Evolutionary conservation across 2,797 vertebrate species (phyloP).

Genomic region (Pseudochaenichthys georgianus): DNA sequence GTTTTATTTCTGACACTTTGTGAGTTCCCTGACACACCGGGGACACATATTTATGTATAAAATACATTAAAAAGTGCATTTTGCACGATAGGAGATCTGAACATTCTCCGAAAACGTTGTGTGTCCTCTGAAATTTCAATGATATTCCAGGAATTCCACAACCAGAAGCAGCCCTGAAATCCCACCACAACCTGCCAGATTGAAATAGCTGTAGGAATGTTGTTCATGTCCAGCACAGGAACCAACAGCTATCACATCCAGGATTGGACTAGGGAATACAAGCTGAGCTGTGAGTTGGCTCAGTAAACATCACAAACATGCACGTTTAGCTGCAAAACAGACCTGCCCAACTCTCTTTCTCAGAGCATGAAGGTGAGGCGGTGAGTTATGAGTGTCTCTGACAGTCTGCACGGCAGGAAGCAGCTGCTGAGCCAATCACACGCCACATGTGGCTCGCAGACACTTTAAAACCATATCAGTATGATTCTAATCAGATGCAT

Average conservation of each 20-base stretch:
- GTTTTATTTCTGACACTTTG: no score
- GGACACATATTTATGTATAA: no score
- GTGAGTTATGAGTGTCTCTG: neutral
- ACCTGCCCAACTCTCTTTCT: neutral
- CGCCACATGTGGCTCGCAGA: slow-evolving; percentile 52
- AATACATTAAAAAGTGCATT: no score
- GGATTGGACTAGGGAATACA: neutral
- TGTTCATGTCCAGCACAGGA: slow-evolving; percentile 11
- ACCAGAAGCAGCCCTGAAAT: slow-evolving; percentile 14
- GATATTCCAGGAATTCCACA: slow-evolving; percentile 31
- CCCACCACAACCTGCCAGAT: slow-evolving; percentile 8
- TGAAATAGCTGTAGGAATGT: slow-evolving; percentile 14
- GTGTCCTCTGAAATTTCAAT: neutral
- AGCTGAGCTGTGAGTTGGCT: neutral
- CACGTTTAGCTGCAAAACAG: slow-evolving; percentile 3
- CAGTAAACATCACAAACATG: neutral
- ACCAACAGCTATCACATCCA: slow-evolving; percentile 8
- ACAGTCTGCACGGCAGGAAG: slow-evolving; percentile 40
- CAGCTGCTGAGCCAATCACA: slow-evolving; percentile 34
- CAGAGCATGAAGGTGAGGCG: slow-evolving; percentile 11
- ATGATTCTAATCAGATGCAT: slow-evolving; percentile 20
- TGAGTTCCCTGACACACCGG: no score
- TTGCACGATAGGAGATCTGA: no score
- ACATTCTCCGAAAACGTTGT: neutral
- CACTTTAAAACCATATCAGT: slow-evolving; percentile 22